phyloP scores from a whole-genome alignment of 2,888 invertebrate species.

The Nasonovia ribisnigri region DNA sequence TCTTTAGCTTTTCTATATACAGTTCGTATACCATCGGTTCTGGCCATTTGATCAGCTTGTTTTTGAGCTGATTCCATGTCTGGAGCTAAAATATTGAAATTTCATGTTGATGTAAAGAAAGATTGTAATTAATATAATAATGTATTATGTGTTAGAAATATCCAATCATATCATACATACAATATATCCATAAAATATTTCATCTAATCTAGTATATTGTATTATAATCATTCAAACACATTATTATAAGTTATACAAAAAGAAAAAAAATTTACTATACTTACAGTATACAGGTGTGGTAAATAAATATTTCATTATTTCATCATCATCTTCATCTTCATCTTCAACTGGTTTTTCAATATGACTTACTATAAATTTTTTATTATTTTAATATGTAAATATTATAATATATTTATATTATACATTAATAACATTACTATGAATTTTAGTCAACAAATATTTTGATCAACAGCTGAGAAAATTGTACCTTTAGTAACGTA shows the following conservation, averaged over 20 bases:
- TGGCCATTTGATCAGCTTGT: slow-evolving; percentile 82
- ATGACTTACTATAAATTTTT: neutral
- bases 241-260: neutral
- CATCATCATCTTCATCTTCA: too few species aligned
- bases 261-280: neutral
- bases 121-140: neutral
- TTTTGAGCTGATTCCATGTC: slow-evolving; percentile 71
- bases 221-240: neutral
- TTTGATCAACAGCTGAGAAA: too few species aligned
- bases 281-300: neutral
- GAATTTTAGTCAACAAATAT: neutral
- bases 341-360: neutral
- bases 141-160: neutral
- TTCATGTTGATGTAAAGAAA: neutral
- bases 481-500: too few species aligned
- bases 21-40: slow-evolving; percentile 81
- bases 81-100: slow-evolving; percentile 76
- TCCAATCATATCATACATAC: neutral
- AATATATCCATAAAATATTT: neutral
- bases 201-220: neutral
- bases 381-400: neutral
- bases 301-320: neutral
- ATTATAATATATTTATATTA: neutral
- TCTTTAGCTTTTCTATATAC: neutral
- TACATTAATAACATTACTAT: neutral